Evolutionary conservation across 2,797 vertebrate genomes (phyloP).

Genomic region (Siniperca obscura): DNA sequence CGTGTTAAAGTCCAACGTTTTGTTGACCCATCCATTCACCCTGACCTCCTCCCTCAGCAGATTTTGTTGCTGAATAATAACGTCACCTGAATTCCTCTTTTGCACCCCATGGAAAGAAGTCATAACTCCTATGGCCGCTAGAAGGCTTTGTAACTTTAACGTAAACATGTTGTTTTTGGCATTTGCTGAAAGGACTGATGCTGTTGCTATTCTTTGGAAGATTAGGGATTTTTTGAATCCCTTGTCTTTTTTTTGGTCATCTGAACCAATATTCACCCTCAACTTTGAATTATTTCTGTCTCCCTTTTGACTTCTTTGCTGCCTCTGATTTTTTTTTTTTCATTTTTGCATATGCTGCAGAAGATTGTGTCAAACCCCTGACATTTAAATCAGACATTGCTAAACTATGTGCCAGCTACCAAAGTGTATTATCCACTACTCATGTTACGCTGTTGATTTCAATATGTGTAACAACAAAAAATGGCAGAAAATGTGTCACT

Average conservation of each 20-base stretch:
- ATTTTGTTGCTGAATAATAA: background rate
- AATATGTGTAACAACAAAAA: slow-evolving; percentile 5
- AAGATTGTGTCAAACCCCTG: slow-evolving; percentile 4
- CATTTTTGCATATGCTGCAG: background rate
- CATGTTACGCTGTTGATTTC: slow-evolving; percentile 12
- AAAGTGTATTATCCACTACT: background rate
- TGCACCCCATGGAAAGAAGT: no score
- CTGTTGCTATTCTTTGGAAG: background rate
- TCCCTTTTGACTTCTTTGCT: slow-evolving; percentile 1
- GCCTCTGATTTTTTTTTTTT: background rate
- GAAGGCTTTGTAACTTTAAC: background rate
- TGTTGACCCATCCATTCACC: background rate
- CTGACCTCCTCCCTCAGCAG: background rate
- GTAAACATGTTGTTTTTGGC: background rate
- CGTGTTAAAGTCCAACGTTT: background rate
- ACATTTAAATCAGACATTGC: slow-evolving; percentile 26
- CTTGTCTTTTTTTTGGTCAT: background rate
- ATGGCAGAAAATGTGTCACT: slow-evolving; percentile 22
- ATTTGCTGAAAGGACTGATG: background rate
- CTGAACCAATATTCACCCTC: background rate
- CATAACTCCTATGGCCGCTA: background rate
- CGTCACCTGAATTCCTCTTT: background rate
- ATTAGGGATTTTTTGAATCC: background rate
- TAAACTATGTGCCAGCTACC: background rate
- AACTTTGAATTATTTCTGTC: slow-evolving; percentile 11